Conservation (phyloP, 2,113 vertebrate species). For the Syngnathus floridae region DNA sequence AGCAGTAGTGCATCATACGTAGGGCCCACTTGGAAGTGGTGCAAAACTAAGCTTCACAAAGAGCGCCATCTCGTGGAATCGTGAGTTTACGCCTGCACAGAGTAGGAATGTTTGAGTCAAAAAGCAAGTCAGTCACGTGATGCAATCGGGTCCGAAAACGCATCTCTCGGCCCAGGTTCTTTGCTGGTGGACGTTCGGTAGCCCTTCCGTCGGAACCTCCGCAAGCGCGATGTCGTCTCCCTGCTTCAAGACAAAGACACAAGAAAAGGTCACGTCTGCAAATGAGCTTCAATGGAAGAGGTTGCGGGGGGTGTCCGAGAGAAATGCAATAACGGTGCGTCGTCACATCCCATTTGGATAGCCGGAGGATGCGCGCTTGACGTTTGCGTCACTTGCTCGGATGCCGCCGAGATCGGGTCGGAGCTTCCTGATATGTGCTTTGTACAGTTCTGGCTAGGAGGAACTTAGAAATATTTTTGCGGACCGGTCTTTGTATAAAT, state of each 20-base stretch:
- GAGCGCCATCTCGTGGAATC: conserved; percentile 43
- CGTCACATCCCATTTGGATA: not conserved
- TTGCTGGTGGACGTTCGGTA: conserved; percentile 54
- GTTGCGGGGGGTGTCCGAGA: not conserved
- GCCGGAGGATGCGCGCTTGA: not conserved
- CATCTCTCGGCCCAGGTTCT: conserved; percentile 65
- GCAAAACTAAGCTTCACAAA: conserved; percentile 7
- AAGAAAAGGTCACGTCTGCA: not conserved
- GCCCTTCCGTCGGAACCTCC: conserved; percentile 78
- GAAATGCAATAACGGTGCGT: not conserved
- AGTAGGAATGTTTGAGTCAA: not conserved
- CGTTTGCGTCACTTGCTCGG: not conserved
- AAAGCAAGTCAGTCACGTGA: conserved; percentile 13
- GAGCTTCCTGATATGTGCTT: no score
- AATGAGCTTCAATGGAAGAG: not conserved
- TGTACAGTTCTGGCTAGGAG: no score
- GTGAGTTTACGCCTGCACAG: not conserved
- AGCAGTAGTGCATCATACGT: not conserved
- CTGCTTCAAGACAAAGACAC: conserved; percentile 29
- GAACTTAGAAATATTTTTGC: no score
- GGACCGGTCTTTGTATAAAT: no score
- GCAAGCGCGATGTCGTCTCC: conserved; percentile 80
- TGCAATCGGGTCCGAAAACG: conserved; percentile 9
- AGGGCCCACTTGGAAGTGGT: not conserved
- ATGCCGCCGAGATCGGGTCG: no score